A percentile compares a stretch with the other conserved stretches of the same genome.
Conservation (phyloP, 2,797 vertebrate species). For the Gobio occitaniae region DNA sequence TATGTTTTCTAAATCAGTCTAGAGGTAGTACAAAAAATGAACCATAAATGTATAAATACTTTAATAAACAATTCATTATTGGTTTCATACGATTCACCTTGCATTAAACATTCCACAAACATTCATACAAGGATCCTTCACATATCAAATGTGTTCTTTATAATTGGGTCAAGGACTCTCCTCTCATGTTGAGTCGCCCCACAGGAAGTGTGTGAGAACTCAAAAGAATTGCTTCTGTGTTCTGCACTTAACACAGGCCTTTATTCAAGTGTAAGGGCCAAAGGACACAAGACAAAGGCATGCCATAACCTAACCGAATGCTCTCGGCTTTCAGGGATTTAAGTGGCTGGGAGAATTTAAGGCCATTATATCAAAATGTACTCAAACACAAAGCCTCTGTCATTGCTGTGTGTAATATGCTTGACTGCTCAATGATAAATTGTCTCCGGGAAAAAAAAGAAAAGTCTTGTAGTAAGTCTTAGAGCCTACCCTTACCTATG, state of each 20-base stretch:
- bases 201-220: slow-evolving; percentile 43
- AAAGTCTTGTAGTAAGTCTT: not conserved
- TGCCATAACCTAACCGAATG: slow-evolving; percentile 10
- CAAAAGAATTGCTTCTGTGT: slow-evolving; percentile 45
- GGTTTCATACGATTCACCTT: not conserved
- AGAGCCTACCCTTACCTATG: not conserved
- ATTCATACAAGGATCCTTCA: not conserved
- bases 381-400: slow-evolving; percentile 11
- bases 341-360: slow-evolving; percentile 38
- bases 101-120: not conserved
- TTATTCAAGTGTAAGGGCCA: slow-evolving; percentile 38
- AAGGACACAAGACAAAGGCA: slow-evolving; percentile 39
- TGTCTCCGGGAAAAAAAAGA: not conserved
- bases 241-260: slow-evolving; percentile 30
- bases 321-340: slow-evolving; percentile 37
- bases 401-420: not conserved
- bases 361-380: slow-evolving; percentile 35
- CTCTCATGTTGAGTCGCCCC: slow-evolving; percentile 22
- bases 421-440: slow-evolving; percentile 19
- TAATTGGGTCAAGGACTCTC: slow-evolving; percentile 49
- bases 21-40: not conserved
- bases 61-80: not conserved
- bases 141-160: slow-evolving; percentile 32
- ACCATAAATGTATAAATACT: not conserved
- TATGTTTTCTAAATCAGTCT: not conserved